Evolutionary conservation across 2,113 vertebrate genomes (phyloP).

Genomic region (Murina feae): DNA sequence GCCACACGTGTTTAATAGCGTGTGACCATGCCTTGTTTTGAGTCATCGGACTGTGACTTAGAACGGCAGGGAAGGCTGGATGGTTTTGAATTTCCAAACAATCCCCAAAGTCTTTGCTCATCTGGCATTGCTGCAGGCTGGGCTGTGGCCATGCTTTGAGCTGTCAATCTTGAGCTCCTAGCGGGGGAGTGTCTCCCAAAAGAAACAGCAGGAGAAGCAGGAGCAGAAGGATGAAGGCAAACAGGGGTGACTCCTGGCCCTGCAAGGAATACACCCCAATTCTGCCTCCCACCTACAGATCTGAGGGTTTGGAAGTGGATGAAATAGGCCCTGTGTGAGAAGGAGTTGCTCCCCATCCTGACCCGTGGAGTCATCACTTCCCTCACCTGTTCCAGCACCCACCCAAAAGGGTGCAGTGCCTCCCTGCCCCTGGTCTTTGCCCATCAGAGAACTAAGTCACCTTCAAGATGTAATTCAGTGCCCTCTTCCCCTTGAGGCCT

Average conservation of each 20-base stretch:
- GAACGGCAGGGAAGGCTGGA: background rate
- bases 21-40: background rate
- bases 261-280: fast-evolving
- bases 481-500: background rate
- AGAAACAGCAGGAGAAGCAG: background rate
- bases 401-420: background rate
- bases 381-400: background rate
- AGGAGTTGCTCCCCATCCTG: background rate
- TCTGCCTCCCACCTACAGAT: background rate
- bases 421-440: background rate
- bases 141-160: background rate
- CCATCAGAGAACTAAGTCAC: background rate
- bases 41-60: background rate
- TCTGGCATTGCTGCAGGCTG: background rate
- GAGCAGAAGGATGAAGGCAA: background rate
- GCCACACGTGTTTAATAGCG: background rate
- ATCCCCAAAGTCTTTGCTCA: background rate
- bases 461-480: background rate
- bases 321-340: background rate
- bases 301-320: background rate
- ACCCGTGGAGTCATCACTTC: background rate
- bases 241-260: background rate
- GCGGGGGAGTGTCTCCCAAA: background rate
- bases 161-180: background rate
- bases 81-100: background rate